Evolutionary conservation across 2,797 vertebrate genomes (phyloP), one percentile per base, ranked within the genome.

Genomic region (Poecilia velifera): DNA sequence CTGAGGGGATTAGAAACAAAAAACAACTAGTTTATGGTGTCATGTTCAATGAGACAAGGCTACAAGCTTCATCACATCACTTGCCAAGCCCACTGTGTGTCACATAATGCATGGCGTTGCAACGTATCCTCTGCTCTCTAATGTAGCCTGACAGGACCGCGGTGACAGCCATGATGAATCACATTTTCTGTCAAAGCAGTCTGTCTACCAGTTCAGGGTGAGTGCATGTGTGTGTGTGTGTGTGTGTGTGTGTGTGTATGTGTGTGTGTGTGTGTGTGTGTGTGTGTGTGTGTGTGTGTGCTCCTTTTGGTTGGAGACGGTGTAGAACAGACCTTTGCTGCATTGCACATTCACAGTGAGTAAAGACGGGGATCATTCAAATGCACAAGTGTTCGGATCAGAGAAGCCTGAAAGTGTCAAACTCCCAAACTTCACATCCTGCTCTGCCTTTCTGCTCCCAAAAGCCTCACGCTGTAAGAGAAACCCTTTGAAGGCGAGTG

Each of bases 311-410:
- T 34, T 20, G 62, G 18, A 55, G 76, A 31, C 9, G 16, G n/a
- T 57, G 34, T 75, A 28, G 73, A 45, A 72, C 78, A 74, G 74
- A 82, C 66, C 76, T 85, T 72, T 12, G 43, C 73, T 84, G 75
- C 84, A 90, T 92, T 92, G 51, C 89, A 83, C 75, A 91, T 93
- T 92, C 87, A 83, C 74, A 20, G 79, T 59, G 81, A 86, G 87
- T 85, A 82, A 73, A 82, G 74, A 39, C 45, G 76, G 73, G 81
- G 87, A 41, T 90, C 82, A 93, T 93, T 92, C 87, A 91, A 90
- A 93, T 91, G 90, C 89, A 92, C 79, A 85, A 71, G 77, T 82
- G 84, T 86, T 88, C 78, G 80, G 89, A 93, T 91, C 87, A 88
- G 79, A 88, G 86, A 80, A 62, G 74, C 83, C 80, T 78, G 55